Conservation (phyloP, 2,797 vertebrate genomes). For the Gephyroberyx darwinii region DNA sequence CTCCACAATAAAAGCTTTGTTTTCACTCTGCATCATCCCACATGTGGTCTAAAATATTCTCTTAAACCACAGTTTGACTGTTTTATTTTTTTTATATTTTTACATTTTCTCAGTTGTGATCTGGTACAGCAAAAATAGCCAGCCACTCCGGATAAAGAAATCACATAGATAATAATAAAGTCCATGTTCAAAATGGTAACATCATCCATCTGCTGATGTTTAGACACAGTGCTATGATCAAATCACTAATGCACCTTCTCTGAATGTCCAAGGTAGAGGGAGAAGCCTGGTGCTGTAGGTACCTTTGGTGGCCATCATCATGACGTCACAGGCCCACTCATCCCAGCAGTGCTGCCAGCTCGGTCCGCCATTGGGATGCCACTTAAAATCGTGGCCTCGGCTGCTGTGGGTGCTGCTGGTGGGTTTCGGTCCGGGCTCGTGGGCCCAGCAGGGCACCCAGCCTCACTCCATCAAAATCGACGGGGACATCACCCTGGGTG, state of each 20-base stretch:
- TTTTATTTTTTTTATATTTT: conserved; percentile 1
- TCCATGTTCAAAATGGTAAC: neutral
- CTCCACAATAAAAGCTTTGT: conserved; percentile 64
- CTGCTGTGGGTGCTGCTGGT: conserved; percentile 71
- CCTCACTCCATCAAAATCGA: conserved; percentile 90
- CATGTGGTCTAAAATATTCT: conserved; percentile 34
- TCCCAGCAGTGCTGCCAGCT: conserved; percentile 51
- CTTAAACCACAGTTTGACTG: neutral
- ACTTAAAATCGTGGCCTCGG: conserved; percentile 42
- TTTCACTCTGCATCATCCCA: conserved; percentile 41
- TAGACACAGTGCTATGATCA: neutral
- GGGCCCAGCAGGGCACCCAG: conserved; percentile 76
- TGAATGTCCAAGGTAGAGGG: conserved; percentile 66
- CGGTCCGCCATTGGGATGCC: conserved; percentile 21
- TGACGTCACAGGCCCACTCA: conserved; percentile 68
- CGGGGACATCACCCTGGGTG: conserved; percentile 90
- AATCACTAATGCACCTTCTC: neutral
- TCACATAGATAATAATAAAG: neutral
- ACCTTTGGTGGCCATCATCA: conserved; percentile 70
- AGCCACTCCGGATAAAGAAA: neutral
- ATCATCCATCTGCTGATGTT: neutral
- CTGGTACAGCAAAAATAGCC: neutral
- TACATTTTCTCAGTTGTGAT: neutral
- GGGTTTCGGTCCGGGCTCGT: conserved; percentile 37
- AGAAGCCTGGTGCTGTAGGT: conserved; percentile 72